Evolutionary conservation across 2,113 vertebrate genomes (phyloP).

Genomic region (Cariama cristata): DNA sequence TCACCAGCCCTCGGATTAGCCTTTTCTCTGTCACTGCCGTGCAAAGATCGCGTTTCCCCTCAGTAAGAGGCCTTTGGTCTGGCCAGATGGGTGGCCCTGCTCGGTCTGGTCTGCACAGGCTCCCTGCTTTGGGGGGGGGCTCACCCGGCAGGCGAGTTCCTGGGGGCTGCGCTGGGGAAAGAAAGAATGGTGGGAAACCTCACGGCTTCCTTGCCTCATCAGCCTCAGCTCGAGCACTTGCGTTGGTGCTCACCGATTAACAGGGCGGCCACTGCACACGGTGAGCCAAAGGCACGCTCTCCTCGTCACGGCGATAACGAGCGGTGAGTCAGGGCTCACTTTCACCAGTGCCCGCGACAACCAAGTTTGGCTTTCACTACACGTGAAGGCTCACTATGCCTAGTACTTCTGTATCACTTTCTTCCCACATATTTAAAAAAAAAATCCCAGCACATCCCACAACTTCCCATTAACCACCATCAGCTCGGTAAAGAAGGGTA

Average conservation of each 20-base stretch:
- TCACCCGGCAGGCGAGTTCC: background rate
- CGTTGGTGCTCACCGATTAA: rapidly evolving
- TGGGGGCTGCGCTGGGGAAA: background rate
- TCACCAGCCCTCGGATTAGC: background rate
- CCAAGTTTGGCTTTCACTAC: background rate
- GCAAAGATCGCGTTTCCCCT: background rate
- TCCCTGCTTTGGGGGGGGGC: background rate
- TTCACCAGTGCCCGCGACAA: background rate
- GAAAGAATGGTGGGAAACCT: background rate
- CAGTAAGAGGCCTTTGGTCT: background rate
- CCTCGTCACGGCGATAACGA: background rate
- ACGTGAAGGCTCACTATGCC: background rate
- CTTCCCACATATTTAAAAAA: background rate
- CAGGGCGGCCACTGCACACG: background rate
- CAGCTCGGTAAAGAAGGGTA: background rate
- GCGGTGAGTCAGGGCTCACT: background rate
- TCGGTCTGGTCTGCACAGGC: background rate
- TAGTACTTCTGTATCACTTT: background rate
- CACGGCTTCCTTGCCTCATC: background rate
- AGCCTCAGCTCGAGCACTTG: rapidly evolving
- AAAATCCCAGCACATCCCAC: background rate
- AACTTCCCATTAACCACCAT: background rate
- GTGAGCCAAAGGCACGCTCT: rapidly evolving
- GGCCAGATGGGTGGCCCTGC: background rate
- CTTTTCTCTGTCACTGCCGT: background rate